Conservation (phyloP, 2,113 vertebrate genomes). For the Upupa epops region DNA sequence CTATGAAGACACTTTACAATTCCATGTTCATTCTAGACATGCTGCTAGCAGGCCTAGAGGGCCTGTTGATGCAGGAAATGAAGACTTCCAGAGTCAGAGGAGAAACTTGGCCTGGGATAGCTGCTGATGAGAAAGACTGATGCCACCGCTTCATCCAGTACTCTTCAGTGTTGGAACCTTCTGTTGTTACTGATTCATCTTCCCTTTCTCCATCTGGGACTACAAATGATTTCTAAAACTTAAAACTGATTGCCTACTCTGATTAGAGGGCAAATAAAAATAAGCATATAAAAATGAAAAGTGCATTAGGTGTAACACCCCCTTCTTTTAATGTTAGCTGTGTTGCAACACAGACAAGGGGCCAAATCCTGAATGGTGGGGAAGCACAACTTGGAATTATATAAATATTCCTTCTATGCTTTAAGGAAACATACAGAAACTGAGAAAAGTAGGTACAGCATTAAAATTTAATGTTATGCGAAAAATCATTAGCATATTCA, state of each 20-base stretch:
- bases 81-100: neutral
- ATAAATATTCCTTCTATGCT: neutral
- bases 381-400: neutral
- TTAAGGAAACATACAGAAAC: neutral
- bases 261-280: neutral
- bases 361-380: neutral
- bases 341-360: neutral
- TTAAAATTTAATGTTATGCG: neutral
- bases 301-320: neutral
- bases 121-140: neutral
- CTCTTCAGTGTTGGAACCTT: neutral
- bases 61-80: neutral
- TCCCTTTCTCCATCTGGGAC: neutral
- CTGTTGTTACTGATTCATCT: neutral
- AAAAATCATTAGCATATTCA: neutral
- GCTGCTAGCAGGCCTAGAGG: neutral
- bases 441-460: neutral
- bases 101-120: neutral
- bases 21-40: neutral
- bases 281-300: neutral
- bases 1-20: neutral
- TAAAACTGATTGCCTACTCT: neutral
- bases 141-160: neutral
- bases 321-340: neutral
- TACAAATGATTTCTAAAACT: neutral